phyloP scores from a whole-genome alignment of 2,888 invertebrate species.

The Dryococelus australis region DNA sequence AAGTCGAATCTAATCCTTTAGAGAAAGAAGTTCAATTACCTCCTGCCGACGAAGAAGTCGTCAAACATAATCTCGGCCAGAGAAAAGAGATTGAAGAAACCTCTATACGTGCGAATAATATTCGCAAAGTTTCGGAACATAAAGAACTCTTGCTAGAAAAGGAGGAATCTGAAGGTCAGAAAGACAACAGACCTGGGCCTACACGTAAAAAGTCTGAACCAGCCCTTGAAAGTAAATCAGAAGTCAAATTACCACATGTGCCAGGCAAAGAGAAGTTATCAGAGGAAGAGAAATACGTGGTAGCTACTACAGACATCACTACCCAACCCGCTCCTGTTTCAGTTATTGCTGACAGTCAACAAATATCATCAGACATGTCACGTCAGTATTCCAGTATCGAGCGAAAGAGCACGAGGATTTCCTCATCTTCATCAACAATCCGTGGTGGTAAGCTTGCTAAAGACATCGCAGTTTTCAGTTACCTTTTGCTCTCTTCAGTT shows the following conservation, averaged over 20 bases:
- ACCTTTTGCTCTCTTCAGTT: background rate
- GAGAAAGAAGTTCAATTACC: background rate
- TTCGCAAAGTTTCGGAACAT: background rate
- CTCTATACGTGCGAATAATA: conserved; percentile 23
- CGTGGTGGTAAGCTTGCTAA: conserved; percentile 66
- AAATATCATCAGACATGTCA: background rate
- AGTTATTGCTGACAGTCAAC: background rate
- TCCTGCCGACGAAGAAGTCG: conserved; percentile 22
- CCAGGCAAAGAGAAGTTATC: background rate
- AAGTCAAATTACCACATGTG: background rate
- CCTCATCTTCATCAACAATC: conserved; percentile 68
- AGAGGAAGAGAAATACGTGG: background rate
- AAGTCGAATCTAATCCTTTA: background rate
- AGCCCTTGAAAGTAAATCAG: background rate
- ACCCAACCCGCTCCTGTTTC: background rate
- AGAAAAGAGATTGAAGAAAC: conserved; percentile 45
- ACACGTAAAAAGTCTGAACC: background rate
- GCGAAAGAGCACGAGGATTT: conserved; percentile 50
- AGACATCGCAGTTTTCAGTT: background rate
- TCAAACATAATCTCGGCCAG: conserved; percentile 51
- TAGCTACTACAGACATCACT: background rate
- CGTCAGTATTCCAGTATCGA: background rate
- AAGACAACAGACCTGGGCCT: background rate
- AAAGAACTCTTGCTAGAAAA: background rate
- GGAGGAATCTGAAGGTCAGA: background rate